Base-by-base conservation (phyloP, 2,888 invertebrate genomes). In the Drosophila eohydei region DNA sequence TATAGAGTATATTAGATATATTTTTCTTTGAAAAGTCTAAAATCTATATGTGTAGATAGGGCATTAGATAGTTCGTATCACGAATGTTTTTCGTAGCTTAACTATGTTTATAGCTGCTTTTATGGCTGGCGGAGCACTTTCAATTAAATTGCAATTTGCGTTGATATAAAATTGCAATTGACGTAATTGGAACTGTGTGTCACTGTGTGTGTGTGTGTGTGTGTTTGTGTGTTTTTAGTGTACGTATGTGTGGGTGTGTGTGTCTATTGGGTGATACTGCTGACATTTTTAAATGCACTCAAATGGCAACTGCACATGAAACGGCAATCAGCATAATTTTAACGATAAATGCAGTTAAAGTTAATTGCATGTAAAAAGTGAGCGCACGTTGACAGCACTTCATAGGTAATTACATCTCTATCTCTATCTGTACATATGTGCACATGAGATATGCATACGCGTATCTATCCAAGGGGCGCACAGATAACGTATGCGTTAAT, bases 61-160 rank as follows among this genome's bases (percentile, higher is more conserved):
- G 26, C 66, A 32, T 50, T 50, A 56, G 36, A 43, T 43, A 6
- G 6, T 44, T 50, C 4, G 16, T 16, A 44, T 32, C 7, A 21
- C 4, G 44, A 51, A 44, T 40, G 11, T 32, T 52, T 32, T 57
- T 50, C n/a, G 44, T 16, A 64, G 41, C 55, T 61, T 36, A 55
- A 55, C 46, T 58, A 21, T 43, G 46, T 58, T 72, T 78, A 72
- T 65, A n/a, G 43, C 57, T 48, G 38, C 36, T 73, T 78, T 78
- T 38, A 66, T 70, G 44, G 62, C 60, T 46, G 41, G 34, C 40
- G 46, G 16, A 51, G 70, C 61, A 44, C 79, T 81, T 77, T 84
- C 80, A 89, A 90, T 88, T 90, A 89, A 85, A 81, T 78, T 78
- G 73, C 78, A 85, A 88, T 89, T 90, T 81, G 72, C 66, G 70